Conservation (phyloP, 2,888 invertebrate genomes). For the Morpho deidamia region DNA sequence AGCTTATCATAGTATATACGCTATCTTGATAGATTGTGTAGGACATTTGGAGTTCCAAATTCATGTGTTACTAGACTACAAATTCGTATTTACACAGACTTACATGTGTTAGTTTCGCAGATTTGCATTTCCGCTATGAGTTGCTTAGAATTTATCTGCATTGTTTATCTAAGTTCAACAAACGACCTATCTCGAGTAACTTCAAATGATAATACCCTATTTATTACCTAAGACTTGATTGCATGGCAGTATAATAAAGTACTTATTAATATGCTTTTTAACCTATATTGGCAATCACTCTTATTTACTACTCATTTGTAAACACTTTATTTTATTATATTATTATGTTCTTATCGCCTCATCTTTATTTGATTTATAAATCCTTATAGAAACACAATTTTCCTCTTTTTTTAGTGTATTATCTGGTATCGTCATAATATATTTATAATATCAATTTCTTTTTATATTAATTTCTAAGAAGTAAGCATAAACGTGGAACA, state of each 20-base stretch:
- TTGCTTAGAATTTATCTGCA: conserved; percentile 36
- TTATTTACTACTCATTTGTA: neutral
- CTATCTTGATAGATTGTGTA: conserved; percentile 13
- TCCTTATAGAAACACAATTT: too few relatives aligned
- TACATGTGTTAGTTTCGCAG: conserved; percentile 5
- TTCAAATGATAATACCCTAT: conserved; percentile 40
- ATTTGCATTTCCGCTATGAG: conserved; percentile 31
- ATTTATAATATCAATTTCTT: conserved; percentile 16
- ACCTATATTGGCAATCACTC: conserved; percentile 15
- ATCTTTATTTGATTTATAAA: too few relatives aligned
- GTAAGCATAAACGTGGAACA: conserved; percentile 9
- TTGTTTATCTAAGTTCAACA: conserved; percentile 59
- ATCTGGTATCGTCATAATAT: neutral
- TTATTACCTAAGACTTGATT: conserved; percentile 36
- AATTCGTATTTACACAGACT: neutral
- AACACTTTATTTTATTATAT: neutral
- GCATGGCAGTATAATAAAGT: conserved; percentile 15
- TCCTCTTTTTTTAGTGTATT: neutral
- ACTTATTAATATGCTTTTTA: conserved; percentile 18
- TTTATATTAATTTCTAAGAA: conserved; percentile 10
- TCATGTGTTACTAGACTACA: neutral
- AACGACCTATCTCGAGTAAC: conserved; percentile 38
- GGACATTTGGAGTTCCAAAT: neutral
- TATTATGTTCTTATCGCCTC: neutral
- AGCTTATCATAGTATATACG: conserved; percentile 15